These are phyloP conservation scores for Argynnis bischoffii DNA, from an alignment of 2,888 invertebrate genomes.

Conservation along the genomic window DNA sequence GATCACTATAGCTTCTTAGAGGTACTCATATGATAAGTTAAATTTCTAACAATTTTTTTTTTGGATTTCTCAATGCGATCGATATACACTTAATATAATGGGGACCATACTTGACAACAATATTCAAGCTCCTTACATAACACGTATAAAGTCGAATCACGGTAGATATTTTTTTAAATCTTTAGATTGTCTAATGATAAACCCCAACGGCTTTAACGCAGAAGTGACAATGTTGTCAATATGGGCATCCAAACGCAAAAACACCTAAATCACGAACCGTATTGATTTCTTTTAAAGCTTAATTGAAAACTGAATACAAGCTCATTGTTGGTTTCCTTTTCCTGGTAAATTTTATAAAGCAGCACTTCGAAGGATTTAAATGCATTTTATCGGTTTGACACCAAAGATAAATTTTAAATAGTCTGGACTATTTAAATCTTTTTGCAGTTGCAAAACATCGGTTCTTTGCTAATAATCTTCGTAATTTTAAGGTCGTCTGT, in stretches of 20 bases:
- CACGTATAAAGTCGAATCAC: constrained; percentile 1
- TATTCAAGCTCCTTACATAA: not conserved
- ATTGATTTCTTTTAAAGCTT: not conserved
- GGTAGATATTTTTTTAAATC: constrained; percentile 1
- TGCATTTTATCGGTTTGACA: not conserved
- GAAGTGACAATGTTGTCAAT: not conserved
- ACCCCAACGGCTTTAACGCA: not conserved
- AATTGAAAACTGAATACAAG: not conserved
- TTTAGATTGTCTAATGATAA: constrained; percentile 7
- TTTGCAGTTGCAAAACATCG: too few species aligned
- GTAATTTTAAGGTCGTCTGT: constrained; percentile 4
- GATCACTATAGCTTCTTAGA: constrained; percentile 5
- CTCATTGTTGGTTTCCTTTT: constrained; percentile 2
- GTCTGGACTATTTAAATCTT: too few species aligned
- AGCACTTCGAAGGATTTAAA: constrained; percentile 1
- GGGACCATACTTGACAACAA: not conserved
- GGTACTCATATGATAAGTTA: not conserved
- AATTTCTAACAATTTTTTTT: constrained; percentile 11
- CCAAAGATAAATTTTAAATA: too few species aligned
- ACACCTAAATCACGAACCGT: constrained; percentile 8
- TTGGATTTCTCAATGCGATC: constrained; percentile 9
- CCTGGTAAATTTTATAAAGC: constrained; percentile 3
- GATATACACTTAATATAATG: not conserved
- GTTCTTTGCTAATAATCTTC: constrained; percentile 4
- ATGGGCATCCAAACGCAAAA: not conserved